Conservation (phyloP, 2,797 vertebrate genomes). For the Thalassophryne amazonica region DNA sequence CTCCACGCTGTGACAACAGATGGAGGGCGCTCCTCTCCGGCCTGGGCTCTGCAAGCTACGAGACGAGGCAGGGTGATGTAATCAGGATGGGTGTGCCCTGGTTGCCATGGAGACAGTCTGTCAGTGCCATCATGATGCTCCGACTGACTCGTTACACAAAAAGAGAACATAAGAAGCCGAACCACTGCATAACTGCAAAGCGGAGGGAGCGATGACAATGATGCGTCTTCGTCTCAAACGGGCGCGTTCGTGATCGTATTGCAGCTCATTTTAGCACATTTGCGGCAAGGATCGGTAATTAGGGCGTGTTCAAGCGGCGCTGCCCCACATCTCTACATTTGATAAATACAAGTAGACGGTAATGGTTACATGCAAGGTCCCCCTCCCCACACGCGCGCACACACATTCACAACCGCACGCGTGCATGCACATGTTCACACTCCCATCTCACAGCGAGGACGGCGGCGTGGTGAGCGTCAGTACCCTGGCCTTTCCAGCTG, state of each 20-base stretch:
- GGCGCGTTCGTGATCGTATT: too few relatives aligned
- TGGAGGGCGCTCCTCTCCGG: constrained; percentile 27
- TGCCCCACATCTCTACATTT: constrained; percentile 6
- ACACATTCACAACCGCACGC: background rate
- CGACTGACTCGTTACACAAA: constrained; percentile 41
- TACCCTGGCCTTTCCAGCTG: constrained; percentile 99
- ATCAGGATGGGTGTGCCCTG: constrained; percentile 73
- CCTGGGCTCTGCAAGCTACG: constrained; percentile 59
- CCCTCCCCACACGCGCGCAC: constrained; percentile 1
- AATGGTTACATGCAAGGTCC: constrained; percentile 23
- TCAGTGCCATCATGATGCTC: constrained; percentile 49
- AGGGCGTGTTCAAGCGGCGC: constrained; percentile 57
- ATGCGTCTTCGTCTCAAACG: constrained; percentile 39
- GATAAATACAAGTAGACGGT: constrained; percentile 2
- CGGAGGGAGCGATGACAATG: constrained; percentile 44
- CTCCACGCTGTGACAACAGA: constrained; percentile 27
- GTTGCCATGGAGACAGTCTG: constrained; percentile 73
- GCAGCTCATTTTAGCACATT: too few relatives aligned
- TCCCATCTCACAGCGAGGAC: constrained; percentile 20
- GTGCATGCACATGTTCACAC: constrained; percentile 26
- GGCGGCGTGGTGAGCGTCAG: too few relatives aligned
- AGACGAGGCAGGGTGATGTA: constrained; percentile 64
- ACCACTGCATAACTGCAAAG: constrained; percentile 21
- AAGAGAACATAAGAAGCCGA: constrained; percentile 41
- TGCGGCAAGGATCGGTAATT: constrained; percentile 21